Base-by-base conservation (phyloP, 2,888 invertebrate species). In the Dorcus parallelipipedus region DNA sequence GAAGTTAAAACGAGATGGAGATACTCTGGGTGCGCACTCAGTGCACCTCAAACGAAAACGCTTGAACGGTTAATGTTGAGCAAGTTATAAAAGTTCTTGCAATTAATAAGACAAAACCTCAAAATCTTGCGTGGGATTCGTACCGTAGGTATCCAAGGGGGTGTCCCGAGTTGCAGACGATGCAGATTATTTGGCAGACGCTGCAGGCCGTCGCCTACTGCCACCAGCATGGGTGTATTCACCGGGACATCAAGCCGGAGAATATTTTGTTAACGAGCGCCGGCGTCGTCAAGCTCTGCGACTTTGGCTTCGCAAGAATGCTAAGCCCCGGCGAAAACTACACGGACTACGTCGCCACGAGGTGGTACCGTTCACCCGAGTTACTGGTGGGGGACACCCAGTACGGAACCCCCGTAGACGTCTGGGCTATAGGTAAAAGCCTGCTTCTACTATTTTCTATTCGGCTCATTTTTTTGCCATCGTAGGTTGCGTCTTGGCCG, bases 281-380 rank as follows among this genome's bases (percentile, higher is more conserved):
- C 61, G 97, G 97, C 0, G 91, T 96, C 54, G 95, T 99, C 61
- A 99, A 99, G 78, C 82, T 99, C 2, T 99, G 95, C 76, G 98
- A 99, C 80, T 99, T 99, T 79, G 99, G 99, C 52, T 99, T 99
- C 79, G 99, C 99, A 0, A 84, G 99, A 71, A 91, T 97, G 85
- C 85, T 99, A 73, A 93, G 93, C 89, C 95, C 97, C 1, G 96
- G 94, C 0, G 98, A 98, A 83, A 94, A 95, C 77, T 99, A 97
- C 78, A 99, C 98, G 54, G 99, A 99, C 80, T 99, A 99, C 78
- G 99, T 99, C 65, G 98, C 98, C 47, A 99, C 99, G 40, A 84
- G 98, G 54, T 99, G 98, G 98, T 99, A 99, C 81, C 84, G 99
- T 60, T 93, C 97, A 4, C 98, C 98, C 0, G 98, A 99, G 77